These are phyloP conservation scores for Heterochromis multidens DNA, from an alignment of 2,113 vertebrate species.

Conservation along the genomic window DNA sequence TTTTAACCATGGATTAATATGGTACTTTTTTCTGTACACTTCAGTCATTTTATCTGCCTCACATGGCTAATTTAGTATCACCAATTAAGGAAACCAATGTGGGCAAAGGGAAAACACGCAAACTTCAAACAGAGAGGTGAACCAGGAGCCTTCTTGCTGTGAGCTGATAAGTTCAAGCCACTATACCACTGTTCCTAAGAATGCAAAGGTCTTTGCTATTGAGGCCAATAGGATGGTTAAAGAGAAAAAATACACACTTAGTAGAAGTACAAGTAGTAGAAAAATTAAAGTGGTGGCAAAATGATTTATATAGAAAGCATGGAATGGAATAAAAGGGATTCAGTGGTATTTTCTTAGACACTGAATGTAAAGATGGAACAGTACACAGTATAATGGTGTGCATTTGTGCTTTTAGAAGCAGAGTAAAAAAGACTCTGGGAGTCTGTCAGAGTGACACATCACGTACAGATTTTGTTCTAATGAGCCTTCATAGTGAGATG, in stretches of 20 bases:
- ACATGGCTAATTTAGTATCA: too few species aligned
- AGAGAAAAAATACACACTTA: not conserved
- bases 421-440: not conserved
- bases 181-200: not conserved
- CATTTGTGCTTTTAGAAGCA: not conserved
- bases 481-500: constrained; percentile 11
- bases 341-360: not conserved
- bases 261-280: not conserved
- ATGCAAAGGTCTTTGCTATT: not conserved
- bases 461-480: not conserved
- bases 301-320: not conserved
- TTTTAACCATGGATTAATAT: too few species aligned
- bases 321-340: not conserved
- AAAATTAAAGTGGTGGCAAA: not conserved
- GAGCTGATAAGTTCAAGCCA: not conserved
- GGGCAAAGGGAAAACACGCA: not conserved
- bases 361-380: not conserved
- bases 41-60: too few species aligned
- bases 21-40: too few species aligned
- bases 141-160: not conserved
- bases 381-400: not conserved
- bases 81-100: too few species aligned
- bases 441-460: not conserved
- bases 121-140: not conserved
- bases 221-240: not conserved